Percentiles rank a stretch among this genome's conserved stretches.
Evolutionary conservation across 2,113 vertebrate species (phyloP).

Genomic region (Bujurquina vittata): DNA sequence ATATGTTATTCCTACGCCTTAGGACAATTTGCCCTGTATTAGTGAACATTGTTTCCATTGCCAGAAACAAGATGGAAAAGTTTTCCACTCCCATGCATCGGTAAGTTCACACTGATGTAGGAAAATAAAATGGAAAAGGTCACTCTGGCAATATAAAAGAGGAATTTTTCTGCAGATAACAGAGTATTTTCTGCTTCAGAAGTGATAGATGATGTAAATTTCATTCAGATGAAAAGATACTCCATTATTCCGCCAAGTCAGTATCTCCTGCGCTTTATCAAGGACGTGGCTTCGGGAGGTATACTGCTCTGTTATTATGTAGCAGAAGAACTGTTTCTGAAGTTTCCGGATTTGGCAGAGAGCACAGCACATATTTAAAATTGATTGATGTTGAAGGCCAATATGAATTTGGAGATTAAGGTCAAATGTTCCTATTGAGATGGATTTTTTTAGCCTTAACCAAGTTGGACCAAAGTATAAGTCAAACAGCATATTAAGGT

Average conservation of each 20-base stretch:
- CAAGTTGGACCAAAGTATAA: neutral
- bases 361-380: conserved; percentile 16
- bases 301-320: conserved; percentile 8
- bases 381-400: conserved; percentile 6
- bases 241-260: conserved; percentile 39
- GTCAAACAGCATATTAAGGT: neutral
- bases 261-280: conserved; percentile 33
- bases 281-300: conserved; percentile 31
- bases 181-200: conserved; percentile 39
- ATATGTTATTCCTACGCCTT: conserved; percentile 64
- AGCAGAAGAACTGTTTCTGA: conserved; percentile 3
- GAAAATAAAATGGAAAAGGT: conserved; percentile 56
- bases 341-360: conserved; percentile 35
- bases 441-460: neutral
- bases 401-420: conserved; percentile 11
- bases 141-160: conserved; percentile 34
- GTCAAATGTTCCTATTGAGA: conserved; percentile 8
- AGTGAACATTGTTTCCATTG: conserved; percentile 49
- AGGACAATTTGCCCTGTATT: conserved; percentile 60
- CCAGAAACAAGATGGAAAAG: conserved; percentile 58
- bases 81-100: conserved; percentile 35
- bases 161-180: conserved; percentile 35
- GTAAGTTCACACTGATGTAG: conserved; percentile 31
- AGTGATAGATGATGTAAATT: conserved; percentile 58
- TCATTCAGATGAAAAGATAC: conserved; percentile 53